Evolutionary conservation across 2,888 invertebrate species (phyloP), one percentile per base, ranked within the genome.

Genomic region (Tachina lurida): DNA sequence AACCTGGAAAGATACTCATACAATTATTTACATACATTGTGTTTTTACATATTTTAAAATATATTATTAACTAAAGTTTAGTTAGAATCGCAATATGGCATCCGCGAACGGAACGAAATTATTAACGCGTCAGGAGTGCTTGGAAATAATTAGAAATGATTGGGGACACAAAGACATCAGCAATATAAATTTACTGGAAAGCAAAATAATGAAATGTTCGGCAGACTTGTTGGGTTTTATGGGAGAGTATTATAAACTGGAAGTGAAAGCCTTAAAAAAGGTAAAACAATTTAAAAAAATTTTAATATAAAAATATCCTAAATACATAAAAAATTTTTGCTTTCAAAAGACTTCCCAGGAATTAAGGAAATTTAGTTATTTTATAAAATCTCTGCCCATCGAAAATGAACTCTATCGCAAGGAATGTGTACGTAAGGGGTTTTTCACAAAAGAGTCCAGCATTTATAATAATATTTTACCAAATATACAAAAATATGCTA

Each of bases 171-270:
- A 81, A 8, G 79, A 88, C 43, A 80, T 85, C 9, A 73, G 82
- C 4, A 56, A 81, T 15, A 68, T 91, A 1, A 39, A 87, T 10
- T 5, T 91, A 1, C 3, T 86, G 0, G 74, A 87, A 4, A 88
- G 86, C 10, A 77, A 84, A 10, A 76, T 92, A 0, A 76, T 76
- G 13, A 86, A 84, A 0, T 89, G 89, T 2, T 88, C 89, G 0
- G 88, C 76, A n/a, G 90, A 91, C 0, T 84, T 91, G 0, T 68
- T 91, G 63, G 92, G 92, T 0, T 92, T 89, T 75, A 90, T 92
- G 91, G 92, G 92, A 0, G 92, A 92, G 65, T 92, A 92, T 73
- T 91, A 90, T 63, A 90, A 89, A 15, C 71, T 92, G 2, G 41
- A 70, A 3, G 77, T 92, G 41, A 67, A 86, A 82, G 41, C 10